Evolutionary conservation across 2,113 vertebrate genomes (phyloP).

Genomic region (Eolophus roseicapilla): DNA sequence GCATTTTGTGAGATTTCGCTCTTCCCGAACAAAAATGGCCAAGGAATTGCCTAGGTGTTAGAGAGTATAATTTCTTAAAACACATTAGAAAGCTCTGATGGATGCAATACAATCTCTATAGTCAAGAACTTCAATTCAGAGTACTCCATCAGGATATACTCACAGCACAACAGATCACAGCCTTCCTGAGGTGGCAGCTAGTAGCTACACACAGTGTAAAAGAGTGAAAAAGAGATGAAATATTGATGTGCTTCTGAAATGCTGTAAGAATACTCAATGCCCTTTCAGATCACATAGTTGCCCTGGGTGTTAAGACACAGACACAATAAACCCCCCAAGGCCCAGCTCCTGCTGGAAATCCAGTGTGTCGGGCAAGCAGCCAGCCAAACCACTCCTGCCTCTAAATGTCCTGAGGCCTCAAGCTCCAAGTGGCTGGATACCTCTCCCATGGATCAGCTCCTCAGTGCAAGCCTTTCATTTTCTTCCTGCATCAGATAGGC

Average conservation of each 20-base stretch:
- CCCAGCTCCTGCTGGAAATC: not conserved
- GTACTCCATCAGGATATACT: not conserved
- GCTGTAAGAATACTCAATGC: not conserved
- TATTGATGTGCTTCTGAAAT: not conserved
- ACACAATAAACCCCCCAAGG: not conserved
- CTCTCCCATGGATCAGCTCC: not conserved
- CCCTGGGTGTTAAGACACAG: not conserved
- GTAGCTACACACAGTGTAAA: not conserved
- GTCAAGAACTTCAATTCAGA: not conserved
- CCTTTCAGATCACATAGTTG: not conserved
- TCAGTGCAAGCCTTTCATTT: not conserved
- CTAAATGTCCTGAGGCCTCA: not conserved
- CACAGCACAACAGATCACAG: not conserved
- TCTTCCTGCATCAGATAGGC: not conserved
- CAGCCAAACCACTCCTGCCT: not conserved
- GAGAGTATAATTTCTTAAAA: not conserved
- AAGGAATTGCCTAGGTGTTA: not conserved
- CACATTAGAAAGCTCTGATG: not conserved
- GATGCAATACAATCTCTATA: not conserved
- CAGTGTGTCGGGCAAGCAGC: not conserved
- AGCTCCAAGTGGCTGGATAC: not conserved
- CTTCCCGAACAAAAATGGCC: not conserved
- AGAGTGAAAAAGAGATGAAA: not conserved
- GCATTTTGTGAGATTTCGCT: not conserved
- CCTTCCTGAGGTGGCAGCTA: not conserved